Conservation (phyloP, 1,140 invertebrate species). For the Temnothorax longispinosus region DNA sequence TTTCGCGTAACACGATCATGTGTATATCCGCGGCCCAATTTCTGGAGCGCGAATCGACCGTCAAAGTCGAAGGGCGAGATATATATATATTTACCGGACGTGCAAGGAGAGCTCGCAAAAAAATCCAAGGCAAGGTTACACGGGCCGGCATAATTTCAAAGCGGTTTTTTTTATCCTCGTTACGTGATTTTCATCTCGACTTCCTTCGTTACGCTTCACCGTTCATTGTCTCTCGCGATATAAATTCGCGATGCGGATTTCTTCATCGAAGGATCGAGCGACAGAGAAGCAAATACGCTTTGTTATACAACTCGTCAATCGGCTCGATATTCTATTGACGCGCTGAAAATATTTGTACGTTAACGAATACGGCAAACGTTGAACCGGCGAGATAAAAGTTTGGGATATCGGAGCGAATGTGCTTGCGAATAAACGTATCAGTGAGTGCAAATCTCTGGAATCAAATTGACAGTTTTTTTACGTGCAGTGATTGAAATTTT, state of each 20-base stretch:
- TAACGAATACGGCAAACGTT: slow-evolving; percentile 15
- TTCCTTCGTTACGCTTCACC: slow-evolving; percentile 64
- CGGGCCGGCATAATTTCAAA: slow-evolving; percentile 43
- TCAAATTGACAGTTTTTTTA: slow-evolving; percentile 12
- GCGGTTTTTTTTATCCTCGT: slow-evolving; percentile 35
- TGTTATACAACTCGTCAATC: slow-evolving; percentile 2
- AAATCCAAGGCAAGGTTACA: slow-evolving; percentile 32
- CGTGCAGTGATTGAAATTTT: not conserved
- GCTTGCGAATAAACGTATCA: not conserved
- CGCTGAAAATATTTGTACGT: slow-evolving; percentile 18
- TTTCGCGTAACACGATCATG: slow-evolving; percentile 9
- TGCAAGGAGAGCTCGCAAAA: slow-evolving; percentile 15
- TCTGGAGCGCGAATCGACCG: slow-evolving; percentile 31
- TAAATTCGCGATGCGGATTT: slow-evolving; percentile 34
- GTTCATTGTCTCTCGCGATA: slow-evolving; percentile 41
- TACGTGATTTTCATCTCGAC: slow-evolving; percentile 60
- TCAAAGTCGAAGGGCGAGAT: slow-evolving; percentile 26
- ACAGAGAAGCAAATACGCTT: not conserved
- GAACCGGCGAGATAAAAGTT: slow-evolving; percentile 6
- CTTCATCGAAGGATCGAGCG: not conserved
- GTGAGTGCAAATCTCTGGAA: not conserved
- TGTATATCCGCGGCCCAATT: slow-evolving; percentile 16
- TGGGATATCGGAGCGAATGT: not conserved
- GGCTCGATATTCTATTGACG: slow-evolving; percentile 14
- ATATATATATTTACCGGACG: not conserved